Evolutionary conservation across 1,140 invertebrate genomes (phyloP).

Genomic region (Lordiphosa mommai): DNA sequence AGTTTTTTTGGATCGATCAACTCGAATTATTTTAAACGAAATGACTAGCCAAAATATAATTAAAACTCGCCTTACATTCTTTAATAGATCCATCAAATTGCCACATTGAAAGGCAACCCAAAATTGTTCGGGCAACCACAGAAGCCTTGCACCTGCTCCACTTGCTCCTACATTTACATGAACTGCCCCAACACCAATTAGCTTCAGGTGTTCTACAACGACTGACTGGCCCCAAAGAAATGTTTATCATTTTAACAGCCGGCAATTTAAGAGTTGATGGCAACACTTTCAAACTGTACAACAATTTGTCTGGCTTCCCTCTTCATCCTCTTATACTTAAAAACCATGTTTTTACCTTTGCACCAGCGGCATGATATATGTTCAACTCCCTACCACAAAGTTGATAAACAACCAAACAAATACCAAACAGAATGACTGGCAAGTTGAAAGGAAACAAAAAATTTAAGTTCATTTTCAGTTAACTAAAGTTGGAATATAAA

Average conservation of each 20-base stretch:
- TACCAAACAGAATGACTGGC: too few relatives aligned
- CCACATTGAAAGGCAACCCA: background rate
- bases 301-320: background rate
- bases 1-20: too few relatives aligned
- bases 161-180: background rate
- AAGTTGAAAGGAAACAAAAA: too few relatives aligned
- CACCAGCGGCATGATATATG: too few relatives aligned
- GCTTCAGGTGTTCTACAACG: background rate
- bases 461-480: too few relatives aligned
- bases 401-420: too few relatives aligned
- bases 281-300: background rate
- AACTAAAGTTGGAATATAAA: too few relatives aligned
- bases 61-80: background rate
- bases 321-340: background rate
- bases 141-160: background rate
- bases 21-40: too few relatives aligned
- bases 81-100: background rate
- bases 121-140: background rate
- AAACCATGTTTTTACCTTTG: too few relatives aligned
- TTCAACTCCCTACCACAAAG: too few relatives aligned
- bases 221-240: background rate
- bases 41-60: too few relatives aligned
- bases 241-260: conserved; percentile 6
- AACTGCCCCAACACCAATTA: background rate
- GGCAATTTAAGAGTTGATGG: conserved; percentile 1